Evolutionary conservation across 2,113 vertebrate genomes (phyloP), one percentile per base, ranked within the genome.

Genomic region (Microtus oregoni): DNA sequence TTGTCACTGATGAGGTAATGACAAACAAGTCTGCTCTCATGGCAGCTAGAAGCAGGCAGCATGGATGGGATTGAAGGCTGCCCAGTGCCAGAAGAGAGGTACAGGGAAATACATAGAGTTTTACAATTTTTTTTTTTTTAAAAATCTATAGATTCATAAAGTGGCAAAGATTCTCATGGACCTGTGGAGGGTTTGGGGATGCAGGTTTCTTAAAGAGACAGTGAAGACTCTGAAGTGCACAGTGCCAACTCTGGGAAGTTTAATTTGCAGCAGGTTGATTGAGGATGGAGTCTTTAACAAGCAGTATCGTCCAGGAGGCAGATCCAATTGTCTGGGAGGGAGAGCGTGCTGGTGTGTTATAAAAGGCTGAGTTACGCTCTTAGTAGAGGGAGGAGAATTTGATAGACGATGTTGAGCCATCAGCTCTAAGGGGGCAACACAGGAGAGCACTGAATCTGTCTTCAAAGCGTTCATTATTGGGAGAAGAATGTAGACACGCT

Each of bases 141-240:
- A 52, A 52, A 3, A 55, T 38, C 73, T 89, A 41, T 41, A 67
- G 20, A 89, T 83, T 13, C 13, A 75, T 95, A 79, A 55, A 91
- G 81, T 44, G 26, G 32, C 88, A 52, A 94, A 22, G 50, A 72
- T 83, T 93, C 47, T 92, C 38, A 70, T 11, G 9, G 58, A 20
- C 12, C 38, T 83, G 55, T 55, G 20, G 6, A 89, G 4, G 19
- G 32, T 88, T 93, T 35, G 20, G 38, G 67, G 35, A 70, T 90
- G 26, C 55, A 88, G 19, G 7, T 61, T 94, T 94, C 77, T 75
- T 55, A 94, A 97, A 77, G 11, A 90, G 86, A 47, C 19, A 65
- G n/a, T 44, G 58, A 81, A 41, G 70, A 92, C 75, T 35, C 90
- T 81, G 28, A 92, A 90, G 86, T 35, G 35, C 19, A 20, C 9